Percentiles rank a stretch among this genome's conserved stretches.
Evolutionary conservation across 2,797 vertebrate genomes (phyloP).

Genomic region (Danio kyathit): DNA sequence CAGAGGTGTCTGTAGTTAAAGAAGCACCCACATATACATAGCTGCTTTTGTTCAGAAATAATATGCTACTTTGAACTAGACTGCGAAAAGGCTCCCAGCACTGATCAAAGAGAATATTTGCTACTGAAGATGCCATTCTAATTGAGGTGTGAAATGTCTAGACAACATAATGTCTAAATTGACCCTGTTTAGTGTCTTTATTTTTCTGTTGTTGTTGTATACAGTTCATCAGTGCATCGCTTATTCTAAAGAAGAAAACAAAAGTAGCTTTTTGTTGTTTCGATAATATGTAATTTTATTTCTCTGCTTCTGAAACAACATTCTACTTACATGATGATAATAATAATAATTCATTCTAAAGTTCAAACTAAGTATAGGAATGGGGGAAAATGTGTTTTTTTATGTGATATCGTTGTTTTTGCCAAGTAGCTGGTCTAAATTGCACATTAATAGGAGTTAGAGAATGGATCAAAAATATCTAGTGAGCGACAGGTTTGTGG

Average conservation of each 20-base stretch:
- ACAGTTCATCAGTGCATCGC: neutral
- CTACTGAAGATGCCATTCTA: neutral
- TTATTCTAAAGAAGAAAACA: constrained; percentile 1
- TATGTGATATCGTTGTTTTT: too few species aligned
- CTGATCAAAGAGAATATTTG: constrained; percentile 23
- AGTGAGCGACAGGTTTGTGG: too few species aligned
- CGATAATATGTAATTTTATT: neutral
- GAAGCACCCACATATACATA: neutral
- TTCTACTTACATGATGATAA: neutral
- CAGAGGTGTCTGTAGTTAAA: neutral
- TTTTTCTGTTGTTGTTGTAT: neutral
- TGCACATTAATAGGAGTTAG: too few species aligned
- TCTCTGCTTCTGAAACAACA: neutral
- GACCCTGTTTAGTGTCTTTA: neutral
- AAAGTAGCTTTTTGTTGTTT: neutral
- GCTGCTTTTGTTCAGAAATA: constrained; percentile 15
- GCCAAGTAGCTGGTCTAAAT: too few species aligned
- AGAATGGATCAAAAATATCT: too few species aligned
- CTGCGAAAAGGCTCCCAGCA: neutral
- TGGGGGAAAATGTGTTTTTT: too few species aligned
- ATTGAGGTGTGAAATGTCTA: constrained; percentile 9
- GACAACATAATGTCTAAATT: neutral
- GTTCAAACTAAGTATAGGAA: too few species aligned
- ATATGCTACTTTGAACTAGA: constrained; percentile 4
- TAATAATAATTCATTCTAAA: too few species aligned